Evolutionary conservation across 92 coral and sea anemone genomes (phyloP).

Genomic region (Epizoanthus rinbou): DNA sequence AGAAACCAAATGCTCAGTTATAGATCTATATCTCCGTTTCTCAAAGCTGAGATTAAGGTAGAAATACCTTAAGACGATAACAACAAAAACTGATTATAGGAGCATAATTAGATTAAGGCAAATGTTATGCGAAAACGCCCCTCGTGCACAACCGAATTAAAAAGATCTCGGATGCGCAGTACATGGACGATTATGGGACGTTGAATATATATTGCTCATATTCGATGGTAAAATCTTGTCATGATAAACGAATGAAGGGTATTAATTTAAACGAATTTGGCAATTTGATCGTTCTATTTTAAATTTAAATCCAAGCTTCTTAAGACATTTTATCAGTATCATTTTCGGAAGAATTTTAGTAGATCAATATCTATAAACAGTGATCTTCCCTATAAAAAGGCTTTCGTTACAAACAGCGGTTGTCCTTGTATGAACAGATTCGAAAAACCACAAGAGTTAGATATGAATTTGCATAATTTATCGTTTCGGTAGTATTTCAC

Average conservation of each 20-base stretch:
- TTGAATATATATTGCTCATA: neutral
- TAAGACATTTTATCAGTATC: neutral
- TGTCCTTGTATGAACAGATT: neutral
- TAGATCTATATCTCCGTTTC: no score
- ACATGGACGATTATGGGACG: neutral
- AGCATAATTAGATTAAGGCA: neutral
- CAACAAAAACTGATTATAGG: no score
- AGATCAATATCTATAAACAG: neutral
- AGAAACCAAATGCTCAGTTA: no score
- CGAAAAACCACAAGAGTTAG: no score
- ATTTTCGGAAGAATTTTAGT: neutral
- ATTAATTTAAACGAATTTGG: neutral
- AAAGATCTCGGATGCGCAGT: neutral
- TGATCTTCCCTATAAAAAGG: neutral
- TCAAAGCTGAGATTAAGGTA: no score
- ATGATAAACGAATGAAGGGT: neutral
- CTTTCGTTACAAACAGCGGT: conserved; percentile 11
- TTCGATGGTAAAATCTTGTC: neutral
- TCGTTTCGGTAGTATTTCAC: no score
- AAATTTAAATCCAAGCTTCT: neutral
- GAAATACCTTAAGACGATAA: no score
- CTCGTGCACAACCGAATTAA: neutral
- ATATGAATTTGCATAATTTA: no score
- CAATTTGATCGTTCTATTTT: neutral
- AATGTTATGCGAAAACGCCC: neutral